These are phyloP conservation scores for Corapipo altera DNA, from an alignment of 2,113 vertebrate genomes.

Conservation along the genomic window DNA sequence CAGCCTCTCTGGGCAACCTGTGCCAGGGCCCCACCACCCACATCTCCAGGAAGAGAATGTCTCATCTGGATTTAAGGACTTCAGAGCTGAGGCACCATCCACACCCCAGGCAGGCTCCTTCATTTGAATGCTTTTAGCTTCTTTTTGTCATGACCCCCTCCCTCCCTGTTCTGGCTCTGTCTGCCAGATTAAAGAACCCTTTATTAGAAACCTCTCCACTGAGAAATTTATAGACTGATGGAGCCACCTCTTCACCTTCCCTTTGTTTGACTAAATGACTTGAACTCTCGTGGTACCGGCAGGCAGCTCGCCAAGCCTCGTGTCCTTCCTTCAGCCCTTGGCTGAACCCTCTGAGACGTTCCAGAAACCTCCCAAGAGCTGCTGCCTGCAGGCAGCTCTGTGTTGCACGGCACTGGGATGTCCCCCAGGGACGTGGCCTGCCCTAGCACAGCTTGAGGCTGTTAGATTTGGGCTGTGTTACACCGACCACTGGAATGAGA, in stretches of 20 bases:
- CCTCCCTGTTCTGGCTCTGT: background rate
- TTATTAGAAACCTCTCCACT: background rate
- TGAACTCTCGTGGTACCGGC: background rate
- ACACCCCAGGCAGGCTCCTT: background rate
- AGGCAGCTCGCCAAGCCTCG: background rate
- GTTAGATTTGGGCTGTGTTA: rapidly evolving
- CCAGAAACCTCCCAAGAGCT: background rate
- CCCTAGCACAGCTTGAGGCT: background rate
- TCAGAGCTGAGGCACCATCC: background rate
- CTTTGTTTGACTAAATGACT: background rate
- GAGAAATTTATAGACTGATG: background rate
- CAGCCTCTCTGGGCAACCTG: background rate
- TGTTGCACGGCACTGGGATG: background rate
- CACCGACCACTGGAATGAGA: background rate
- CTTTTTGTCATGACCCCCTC: background rate
- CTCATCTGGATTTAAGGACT: background rate
- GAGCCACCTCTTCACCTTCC: background rate
- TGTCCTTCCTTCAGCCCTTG: background rate
- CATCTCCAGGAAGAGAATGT: background rate
- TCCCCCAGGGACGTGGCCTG: background rate
- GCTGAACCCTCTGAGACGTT: background rate
- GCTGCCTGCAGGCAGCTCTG: rapidly evolving
- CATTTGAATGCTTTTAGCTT: background rate
- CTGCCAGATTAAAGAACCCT: background rate
- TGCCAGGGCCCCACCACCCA: background rate